Evolutionary conservation across 2,797 vertebrate species (phyloP), one percentile per base, ranked within the genome.

Genomic region (Spatula clypeata): DNA sequence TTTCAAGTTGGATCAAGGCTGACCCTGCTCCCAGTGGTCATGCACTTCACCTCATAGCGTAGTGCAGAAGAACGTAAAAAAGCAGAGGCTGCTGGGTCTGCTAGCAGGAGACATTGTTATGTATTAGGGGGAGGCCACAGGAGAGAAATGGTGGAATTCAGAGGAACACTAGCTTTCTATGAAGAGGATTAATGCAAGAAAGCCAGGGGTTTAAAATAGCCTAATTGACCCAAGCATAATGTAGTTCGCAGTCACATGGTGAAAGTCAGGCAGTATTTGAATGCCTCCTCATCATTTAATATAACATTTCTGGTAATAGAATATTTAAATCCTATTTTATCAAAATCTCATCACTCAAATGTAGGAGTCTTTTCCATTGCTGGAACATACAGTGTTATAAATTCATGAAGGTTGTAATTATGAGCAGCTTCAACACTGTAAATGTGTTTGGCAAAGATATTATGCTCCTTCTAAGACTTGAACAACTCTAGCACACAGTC

Each of bases 291-390:
- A 96, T 95, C 94, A 64, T 88, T 94, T 90, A 64, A 65, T 67
- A 65, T 91, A 93, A 81, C 55, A 77, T 85, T 93, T 92, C 93
- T 81, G 80, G 81, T 88, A 84, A 77, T 38, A 86, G 91, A 96
- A 94, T 79, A 84, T 91, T 80, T 96, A 89, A 94, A 94, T 86
- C 67, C 91, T 88, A 70, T 86, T 85, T 94, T 90, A 93, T 93
- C 85, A 96, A 95, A 91, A 86, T 88, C 94, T 95, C 94, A 79
- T 90, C 55, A 80, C 71, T 96, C 96, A 82, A 31, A 76, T 61
- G 65, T 49, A 93, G 85, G 76, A 92, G 95, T 92, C 74, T 93
- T 95, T 94, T 96, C 94, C 94, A 90, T 92, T 95, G 94, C 93
- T 64, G 88, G 94, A 94, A 72, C 69, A 94, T 32, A 79, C 69